Conservation (phyloP, 2,888 invertebrate species). For the Tipula vernalis region DNA sequence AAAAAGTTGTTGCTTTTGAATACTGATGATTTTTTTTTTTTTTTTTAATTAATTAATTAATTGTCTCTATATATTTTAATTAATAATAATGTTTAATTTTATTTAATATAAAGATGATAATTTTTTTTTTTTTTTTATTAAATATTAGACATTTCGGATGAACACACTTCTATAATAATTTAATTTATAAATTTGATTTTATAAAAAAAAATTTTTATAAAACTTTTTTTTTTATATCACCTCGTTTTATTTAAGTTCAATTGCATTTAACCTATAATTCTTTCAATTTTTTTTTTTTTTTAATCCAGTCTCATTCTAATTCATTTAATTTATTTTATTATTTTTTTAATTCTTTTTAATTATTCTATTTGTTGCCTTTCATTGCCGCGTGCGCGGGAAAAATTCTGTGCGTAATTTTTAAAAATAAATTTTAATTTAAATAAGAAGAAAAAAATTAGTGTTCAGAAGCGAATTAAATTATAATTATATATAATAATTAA, state of each 20-base stretch:
- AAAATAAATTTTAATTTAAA: background rate
- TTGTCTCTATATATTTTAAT: slow-evolving; percentile 4
- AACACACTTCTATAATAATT: slow-evolving; percentile 5
- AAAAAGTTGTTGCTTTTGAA: slow-evolving; percentile 9
- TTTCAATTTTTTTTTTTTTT: background rate
- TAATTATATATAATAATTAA: no score
- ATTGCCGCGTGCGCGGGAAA: background rate
- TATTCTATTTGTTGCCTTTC: background rate
- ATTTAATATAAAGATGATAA: background rate
- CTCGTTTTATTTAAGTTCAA: background rate
- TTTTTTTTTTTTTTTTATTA: background rate
- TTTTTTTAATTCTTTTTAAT: background rate
- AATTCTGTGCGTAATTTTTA: background rate
- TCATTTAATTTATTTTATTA: background rate
- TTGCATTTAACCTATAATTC: slow-evolving; percentile 6
- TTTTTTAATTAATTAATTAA: background rate
- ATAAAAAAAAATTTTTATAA: background rate
- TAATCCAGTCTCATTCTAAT: slow-evolving; percentile 8
- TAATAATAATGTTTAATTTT: background rate
- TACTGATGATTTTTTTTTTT: background rate
- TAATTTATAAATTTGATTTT: background rate
- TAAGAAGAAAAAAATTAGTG: background rate
- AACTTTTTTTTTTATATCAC: background rate
- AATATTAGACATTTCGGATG: slow-evolving; percentile 9
- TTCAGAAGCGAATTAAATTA: background rate